Evolutionary conservation across 1,140 invertebrate genomes (phyloP), one percentile per base, ranked within the genome.

Genomic region (Bombus waltoni): DNA sequence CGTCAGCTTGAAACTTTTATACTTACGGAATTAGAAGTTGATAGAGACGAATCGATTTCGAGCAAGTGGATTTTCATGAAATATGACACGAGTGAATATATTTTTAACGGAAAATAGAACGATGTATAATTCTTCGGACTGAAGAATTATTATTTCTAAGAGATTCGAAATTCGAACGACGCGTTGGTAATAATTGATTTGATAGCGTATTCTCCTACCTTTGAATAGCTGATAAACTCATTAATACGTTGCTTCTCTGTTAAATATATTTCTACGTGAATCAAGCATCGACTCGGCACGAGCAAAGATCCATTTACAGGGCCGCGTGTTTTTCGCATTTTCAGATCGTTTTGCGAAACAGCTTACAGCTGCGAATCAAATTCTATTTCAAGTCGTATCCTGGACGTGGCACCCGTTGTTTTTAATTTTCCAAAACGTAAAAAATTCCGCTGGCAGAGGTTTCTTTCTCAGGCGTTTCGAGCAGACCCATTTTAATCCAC

Each of bases 391-490:
- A 32, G 15, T 13, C 62, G 13, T 15, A 32, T 53, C 47, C 47
- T 53, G 47, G 2, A 66, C n/a, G 5, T 6, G n/a, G n/a, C 62
- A 38, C 15, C 3, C 3, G 32, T 35, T 18, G 15, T 35, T 82
- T 66, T 65, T 35, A 47, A 82, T 68, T n/a, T 40, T 66, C 18
- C 11, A 73, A 73, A 62, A 62, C 10, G n/a, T 35, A 32, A 44
- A 59, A n/a, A 71, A 59, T 70, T 71, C 65, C 13, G 25, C n/a
- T 15, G 32, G 44, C 25, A 38, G 28, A 8, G 10, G 13, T 15
- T 59, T 57, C 71, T 53, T 71, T 73, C 73, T 25, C 83, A 74
- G 83, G 42, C 65, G 59, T 81, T 85, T 84, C 66, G 32, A 59
- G 38, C 53, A 84, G 66, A 80, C 28, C 76, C 53, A 35, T 80